Conservation (phyloP, 1,140 invertebrate genomes). For the Mizuhopecten yessoensis region DNA sequence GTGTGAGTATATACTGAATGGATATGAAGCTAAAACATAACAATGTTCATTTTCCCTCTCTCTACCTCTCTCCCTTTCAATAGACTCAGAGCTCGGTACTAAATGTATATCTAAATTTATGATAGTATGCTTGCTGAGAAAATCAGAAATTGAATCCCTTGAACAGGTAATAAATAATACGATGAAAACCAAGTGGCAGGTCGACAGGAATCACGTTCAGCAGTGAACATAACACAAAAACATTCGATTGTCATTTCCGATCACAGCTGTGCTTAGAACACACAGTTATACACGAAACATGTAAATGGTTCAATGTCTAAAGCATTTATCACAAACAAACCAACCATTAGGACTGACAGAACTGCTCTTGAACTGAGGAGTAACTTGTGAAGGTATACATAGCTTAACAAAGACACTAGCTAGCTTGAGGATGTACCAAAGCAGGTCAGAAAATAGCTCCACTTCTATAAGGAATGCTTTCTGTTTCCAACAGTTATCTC, state of each 20-base stretch:
- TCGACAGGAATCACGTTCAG: conserved; percentile 11
- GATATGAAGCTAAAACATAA: neutral
- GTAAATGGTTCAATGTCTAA: neutral
- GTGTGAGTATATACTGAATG: neutral
- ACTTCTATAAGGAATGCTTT: no score
- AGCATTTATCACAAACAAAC: neutral
- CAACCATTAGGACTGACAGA: neutral
- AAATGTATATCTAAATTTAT: neutral
- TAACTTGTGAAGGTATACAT: no score
- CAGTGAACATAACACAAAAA: conserved; percentile 39
- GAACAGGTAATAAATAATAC: neutral
- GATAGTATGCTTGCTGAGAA: neutral
- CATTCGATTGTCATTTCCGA: neutral
- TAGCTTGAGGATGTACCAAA: no score
- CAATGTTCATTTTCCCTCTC: neutral
- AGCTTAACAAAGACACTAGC: no score
- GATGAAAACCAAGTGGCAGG: conserved; percentile 25
- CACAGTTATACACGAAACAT: conserved; percentile 24
- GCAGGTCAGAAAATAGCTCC: no score
- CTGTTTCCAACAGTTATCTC: neutral
- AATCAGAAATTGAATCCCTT: neutral
- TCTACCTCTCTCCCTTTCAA: neutral
- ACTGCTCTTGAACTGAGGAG: neutral
- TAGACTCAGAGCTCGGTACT: no score
- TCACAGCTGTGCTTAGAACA: conserved; percentile 31